These are phyloP conservation scores for Bombus picipes DNA, from an alignment of 1,140 invertebrate species.

Conservation along the genomic window DNA sequence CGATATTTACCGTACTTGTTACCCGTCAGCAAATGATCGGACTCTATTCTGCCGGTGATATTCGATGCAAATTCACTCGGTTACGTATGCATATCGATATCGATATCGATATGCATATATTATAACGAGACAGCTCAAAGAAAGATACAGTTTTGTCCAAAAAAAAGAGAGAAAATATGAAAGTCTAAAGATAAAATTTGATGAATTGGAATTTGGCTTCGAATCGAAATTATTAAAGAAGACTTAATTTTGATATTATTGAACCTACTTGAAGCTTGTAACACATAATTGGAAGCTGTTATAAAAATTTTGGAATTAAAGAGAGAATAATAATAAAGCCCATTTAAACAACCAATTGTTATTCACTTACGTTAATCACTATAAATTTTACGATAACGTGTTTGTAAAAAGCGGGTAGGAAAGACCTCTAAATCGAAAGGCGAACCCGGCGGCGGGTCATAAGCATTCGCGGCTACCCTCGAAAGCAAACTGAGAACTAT, in stretches of 20 bases:
- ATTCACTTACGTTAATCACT: not conserved
- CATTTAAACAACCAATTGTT: not conserved
- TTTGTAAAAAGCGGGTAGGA: not conserved
- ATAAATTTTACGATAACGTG: no score
- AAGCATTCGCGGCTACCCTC: not conserved
- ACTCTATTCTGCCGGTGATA: constrained; percentile 55
- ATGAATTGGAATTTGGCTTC: not conserved
- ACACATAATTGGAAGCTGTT: not conserved
- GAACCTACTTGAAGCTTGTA: not conserved
- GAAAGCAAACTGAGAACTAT: not conserved
- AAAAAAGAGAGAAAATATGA: not conserved
- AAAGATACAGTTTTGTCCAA: not conserved
- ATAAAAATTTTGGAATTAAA: not conserved
- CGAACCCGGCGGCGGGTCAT: not conserved
- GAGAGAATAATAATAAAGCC: not conserved
- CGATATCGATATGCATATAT: constrained; percentile 48
- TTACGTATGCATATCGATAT: constrained; percentile 60
- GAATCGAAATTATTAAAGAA: not conserved
- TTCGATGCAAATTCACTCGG: constrained; percentile 62
- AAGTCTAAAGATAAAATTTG: not conserved
- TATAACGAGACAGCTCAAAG: constrained; percentile 43
- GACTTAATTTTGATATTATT: not conserved
- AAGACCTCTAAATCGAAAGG: not conserved
- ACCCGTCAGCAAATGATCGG: constrained; percentile 55
- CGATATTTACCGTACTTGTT: constrained; percentile 55